Conservation (phyloP, 1,140 invertebrate species). For the Thaumetopoea pityocampa region DNA sequence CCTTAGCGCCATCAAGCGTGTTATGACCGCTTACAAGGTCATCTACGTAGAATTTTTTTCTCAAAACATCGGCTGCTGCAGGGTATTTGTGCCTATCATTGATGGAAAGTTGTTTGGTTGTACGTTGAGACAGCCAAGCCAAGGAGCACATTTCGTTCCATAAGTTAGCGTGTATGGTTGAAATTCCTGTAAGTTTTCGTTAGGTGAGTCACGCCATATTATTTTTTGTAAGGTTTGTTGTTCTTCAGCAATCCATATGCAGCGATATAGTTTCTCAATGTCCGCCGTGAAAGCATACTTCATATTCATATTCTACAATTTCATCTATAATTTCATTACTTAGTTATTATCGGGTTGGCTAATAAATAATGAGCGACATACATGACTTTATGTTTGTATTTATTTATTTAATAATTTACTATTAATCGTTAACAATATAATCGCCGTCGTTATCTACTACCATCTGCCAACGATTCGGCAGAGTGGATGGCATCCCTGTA, state of each 20-base stretch:
- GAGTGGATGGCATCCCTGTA: too few relatives aligned
- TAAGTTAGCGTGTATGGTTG: slow-evolving; percentile 8
- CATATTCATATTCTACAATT: too few relatives aligned
- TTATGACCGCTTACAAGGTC: slow-evolving; percentile 38
- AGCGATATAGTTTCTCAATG: slow-evolving; percentile 11
- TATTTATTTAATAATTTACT: too few relatives aligned
- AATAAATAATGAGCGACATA: too few relatives aligned
- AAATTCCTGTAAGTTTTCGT: neutral
- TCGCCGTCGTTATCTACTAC: too few relatives aligned
- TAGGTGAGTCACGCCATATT: slow-evolving; percentile 2
- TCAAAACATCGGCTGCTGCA: slow-evolving; percentile 25
- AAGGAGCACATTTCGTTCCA: slow-evolving; percentile 5
- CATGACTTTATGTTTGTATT: too few relatives aligned
- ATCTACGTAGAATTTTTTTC: slow-evolving; percentile 44
- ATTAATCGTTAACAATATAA: too few relatives aligned
- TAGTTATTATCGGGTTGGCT: too few relatives aligned
- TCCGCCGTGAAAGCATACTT: slow-evolving; percentile 5
- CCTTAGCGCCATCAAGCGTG: slow-evolving; percentile 21
- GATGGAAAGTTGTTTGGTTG: slow-evolving; percentile 26
- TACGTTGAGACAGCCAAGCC: slow-evolving; percentile 5
- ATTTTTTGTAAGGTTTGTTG: slow-evolving; percentile 9
- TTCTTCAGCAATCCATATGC: neutral
- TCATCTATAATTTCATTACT: too few relatives aligned
- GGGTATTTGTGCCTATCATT: slow-evolving; percentile 31
- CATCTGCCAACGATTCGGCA: too few relatives aligned